Percentiles rank a stretch among this genome's conserved stretches.
Evolutionary conservation across 1,140 invertebrate species (phyloP).

Genomic region (Akabosia matsudoensis): DNA sequence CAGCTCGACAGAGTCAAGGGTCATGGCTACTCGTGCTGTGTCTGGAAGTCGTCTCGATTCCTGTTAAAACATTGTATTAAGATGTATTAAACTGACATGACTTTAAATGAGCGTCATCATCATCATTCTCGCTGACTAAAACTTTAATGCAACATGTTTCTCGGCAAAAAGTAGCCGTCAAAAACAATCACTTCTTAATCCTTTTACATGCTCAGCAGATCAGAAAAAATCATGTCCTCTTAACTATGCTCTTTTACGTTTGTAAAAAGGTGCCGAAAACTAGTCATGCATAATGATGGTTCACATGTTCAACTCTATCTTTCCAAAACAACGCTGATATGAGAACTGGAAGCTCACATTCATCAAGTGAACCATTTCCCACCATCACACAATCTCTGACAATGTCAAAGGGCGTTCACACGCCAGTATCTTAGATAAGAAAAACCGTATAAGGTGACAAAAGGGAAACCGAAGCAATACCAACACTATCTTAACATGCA

Average conservation of each 20-base stretch:
- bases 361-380: background rate
- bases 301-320: background rate
- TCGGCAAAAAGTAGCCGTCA: background rate
- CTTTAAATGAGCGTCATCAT: background rate
- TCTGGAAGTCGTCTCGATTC: conserved; percentile 15
- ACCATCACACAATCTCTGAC: conserved; percentile 14
- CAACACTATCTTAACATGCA: background rate
- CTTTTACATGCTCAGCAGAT: conserved; percentile 7
- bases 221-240: conserved; percentile 1
- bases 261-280: background rate
- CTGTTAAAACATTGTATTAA: background rate
- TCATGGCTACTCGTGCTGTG: conserved; percentile 39
- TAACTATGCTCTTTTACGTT: background rate
- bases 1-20: conserved; percentile 44
- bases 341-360: background rate
- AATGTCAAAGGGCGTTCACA: background rate
- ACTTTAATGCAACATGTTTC: too few relatives aligned
- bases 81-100: background rate
- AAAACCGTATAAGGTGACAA: conserved; percentile 25
- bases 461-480: conserved; percentile 3
- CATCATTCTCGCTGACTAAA: too few relatives aligned
- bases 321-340: too few relatives aligned
- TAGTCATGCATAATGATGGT: background rate
- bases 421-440: background rate
- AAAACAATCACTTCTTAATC: background rate